These are phyloP conservation scores for Argopecten irradians DNA, from an alignment of 1,140 invertebrate genomes.

Conservation along the genomic window DNA sequence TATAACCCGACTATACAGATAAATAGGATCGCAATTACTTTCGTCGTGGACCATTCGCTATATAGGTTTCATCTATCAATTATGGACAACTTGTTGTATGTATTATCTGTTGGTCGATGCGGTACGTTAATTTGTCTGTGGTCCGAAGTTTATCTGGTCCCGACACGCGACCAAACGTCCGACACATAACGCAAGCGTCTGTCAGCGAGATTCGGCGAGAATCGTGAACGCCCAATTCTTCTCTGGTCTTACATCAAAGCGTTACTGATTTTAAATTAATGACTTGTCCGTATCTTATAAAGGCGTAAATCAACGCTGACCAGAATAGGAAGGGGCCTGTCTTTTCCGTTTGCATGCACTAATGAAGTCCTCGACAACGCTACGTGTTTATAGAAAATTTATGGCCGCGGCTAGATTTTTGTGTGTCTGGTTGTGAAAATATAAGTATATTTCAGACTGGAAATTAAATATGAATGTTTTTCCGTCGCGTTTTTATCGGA, in stretches of 20 bases:
- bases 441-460: constrained; percentile 22
- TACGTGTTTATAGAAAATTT: neutral
- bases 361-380: neutral
- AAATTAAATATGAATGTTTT: constrained; percentile 19
- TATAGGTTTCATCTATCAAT: neutral
- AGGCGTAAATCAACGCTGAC: constrained; percentile 15
- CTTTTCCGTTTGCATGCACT: neutral
- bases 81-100: neutral
- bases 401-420: neutral
- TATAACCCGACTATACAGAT: neutral
- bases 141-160: neutral
- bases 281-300: neutral
- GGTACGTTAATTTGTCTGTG: neutral
- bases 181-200: neutral
- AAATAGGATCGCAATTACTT: neutral
- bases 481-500: neutral
- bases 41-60: neutral
- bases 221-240: neutral
- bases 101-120: neutral
- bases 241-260: constrained; percentile 2
- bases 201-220: neutral
- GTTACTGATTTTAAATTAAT: constrained; percentile 12
- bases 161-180: neutral
- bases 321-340: constrained; percentile 12
- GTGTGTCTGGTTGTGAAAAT: constrained; percentile 8